Conservation (phyloP, 2,888 invertebrate genomes). For the Rhagium mordax region DNA sequence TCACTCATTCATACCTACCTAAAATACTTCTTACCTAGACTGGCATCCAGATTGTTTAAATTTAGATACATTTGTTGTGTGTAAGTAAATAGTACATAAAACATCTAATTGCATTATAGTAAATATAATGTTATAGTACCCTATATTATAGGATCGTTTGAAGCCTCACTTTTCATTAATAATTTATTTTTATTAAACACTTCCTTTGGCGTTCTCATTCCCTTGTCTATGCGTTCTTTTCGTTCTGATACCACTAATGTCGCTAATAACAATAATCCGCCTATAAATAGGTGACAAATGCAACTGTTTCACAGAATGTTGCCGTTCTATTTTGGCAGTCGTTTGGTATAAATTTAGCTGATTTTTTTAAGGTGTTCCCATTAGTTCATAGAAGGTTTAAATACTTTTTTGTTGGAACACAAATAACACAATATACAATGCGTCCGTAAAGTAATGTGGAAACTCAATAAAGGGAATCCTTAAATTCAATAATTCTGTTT, state of each 20-base stretch:
- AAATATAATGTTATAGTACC: conserved; percentile 40
- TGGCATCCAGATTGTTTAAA: background rate
- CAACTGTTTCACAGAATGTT: background rate
- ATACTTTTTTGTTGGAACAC: too few relatives aligned
- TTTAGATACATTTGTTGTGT: background rate
- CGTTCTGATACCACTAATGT: conserved; percentile 8
- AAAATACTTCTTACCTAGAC: background rate
- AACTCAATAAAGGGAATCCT: too few relatives aligned
- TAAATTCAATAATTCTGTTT: too few relatives aligned
- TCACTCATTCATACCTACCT: background rate
- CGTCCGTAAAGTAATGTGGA: too few relatives aligned
- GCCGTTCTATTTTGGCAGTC: background rate
- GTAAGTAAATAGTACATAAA: conserved; percentile 1
- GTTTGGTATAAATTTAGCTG: background rate
- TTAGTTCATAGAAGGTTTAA: too few relatives aligned
- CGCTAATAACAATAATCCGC: background rate
- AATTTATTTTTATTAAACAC: conserved; percentile 66
- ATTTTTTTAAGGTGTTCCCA: too few relatives aligned
- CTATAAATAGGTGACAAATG: background rate
- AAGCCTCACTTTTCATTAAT: conserved; percentile 61
- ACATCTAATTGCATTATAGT: conserved; percentile 41
- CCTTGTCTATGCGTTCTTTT: conserved; percentile 41
- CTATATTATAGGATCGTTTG: conserved; percentile 51
- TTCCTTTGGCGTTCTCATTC: conserved; percentile 61
- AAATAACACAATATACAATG: too few relatives aligned